A percentile compares a stretch with the other conserved stretches of the same genome.
Conservation (phyloP, 2,888 invertebrate genomes). For the Xylocampa areola region DNA sequence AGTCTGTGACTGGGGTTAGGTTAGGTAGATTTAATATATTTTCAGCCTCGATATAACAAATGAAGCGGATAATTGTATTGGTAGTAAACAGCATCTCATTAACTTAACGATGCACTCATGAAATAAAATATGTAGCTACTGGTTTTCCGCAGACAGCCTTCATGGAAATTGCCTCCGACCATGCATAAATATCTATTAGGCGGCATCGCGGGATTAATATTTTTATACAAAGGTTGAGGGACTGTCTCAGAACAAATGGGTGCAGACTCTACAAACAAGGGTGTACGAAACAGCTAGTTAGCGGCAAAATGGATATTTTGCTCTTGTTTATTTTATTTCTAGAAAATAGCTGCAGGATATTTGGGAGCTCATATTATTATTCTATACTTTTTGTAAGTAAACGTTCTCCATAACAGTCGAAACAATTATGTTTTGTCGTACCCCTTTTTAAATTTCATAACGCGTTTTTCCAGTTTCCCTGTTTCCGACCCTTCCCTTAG, state of each 20-base stretch:
- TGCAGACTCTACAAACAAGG: slow-evolving; percentile 83
- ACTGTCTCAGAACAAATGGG: slow-evolving; percentile 74
- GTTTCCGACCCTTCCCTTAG: slow-evolving; percentile 63
- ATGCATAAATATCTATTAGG: slow-evolving; percentile 89
- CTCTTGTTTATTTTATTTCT: slow-evolving; percentile 68
- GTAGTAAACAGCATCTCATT: slow-evolving; percentile 82
- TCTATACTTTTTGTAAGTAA: slow-evolving; percentile 48
- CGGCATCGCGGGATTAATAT: slow-evolving; percentile 83
- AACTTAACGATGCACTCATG: slow-evolving; percentile 77
- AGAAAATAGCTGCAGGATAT: slow-evolving; percentile 58
- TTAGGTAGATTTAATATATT: slow-evolving; percentile 58
- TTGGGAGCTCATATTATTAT: slow-evolving; percentile 46
- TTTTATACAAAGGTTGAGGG: slow-evolving; percentile 80
- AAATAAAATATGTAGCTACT: slow-evolving; percentile 63
- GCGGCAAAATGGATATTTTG: slow-evolving; percentile 71
- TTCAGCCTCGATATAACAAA: slow-evolving; percentile 57
- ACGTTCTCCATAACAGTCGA: slow-evolving; percentile 47
- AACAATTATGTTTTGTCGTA: slow-evolving; percentile 53
- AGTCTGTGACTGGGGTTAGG: slow-evolving; percentile 25
- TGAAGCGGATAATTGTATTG: slow-evolving; percentile 74
- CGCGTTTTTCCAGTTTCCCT: slow-evolving; percentile 69
- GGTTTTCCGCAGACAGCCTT: slow-evolving; percentile 68
- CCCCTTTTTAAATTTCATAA: slow-evolving; percentile 80
- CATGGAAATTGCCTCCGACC: slow-evolving; percentile 83
- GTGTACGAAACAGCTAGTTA: slow-evolving; percentile 72